These are phyloP conservation scores for Augiades crinisus DNA, from an alignment of 2,888 invertebrate species.

Conservation along the genomic window DNA sequence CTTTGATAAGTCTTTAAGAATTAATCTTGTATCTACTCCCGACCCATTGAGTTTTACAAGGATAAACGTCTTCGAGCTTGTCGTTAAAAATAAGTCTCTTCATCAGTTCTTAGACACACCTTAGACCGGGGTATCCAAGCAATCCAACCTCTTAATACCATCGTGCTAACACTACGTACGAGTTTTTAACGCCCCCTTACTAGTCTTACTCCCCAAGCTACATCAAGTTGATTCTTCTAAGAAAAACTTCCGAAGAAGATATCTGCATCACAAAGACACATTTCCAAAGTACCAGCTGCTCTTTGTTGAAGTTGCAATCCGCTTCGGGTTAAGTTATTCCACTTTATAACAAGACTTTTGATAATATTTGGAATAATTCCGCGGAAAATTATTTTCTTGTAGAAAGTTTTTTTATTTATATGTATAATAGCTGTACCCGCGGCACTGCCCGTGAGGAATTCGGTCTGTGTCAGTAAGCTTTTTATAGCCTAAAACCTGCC, in stretches of 20 bases:
- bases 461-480: no score
- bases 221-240: conserved; percentile 7
- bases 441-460: no score
- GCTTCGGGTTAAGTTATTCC: conserved; percentile 20
- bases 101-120: no score
- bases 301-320: conserved; percentile 21
- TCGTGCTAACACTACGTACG: background rate
- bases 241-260: conserved; percentile 2
- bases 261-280: conserved; percentile 22
- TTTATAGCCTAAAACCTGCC: no score
- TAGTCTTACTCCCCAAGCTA: background rate
- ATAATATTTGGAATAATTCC: conserved; percentile 8
- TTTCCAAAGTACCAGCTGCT: conserved; percentile 7
- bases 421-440: no score
- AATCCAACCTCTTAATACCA: no score
- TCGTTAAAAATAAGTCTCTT: no score
- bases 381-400: conserved; percentile 15
- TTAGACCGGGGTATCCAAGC: no score
- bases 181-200: background rate
- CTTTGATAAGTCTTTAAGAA: no score
- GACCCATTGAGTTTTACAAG: no score
- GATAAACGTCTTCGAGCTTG: no score
- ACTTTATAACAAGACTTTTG: conserved; percentile 8
- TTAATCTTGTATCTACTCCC: no score
- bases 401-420: background rate